A percentile compares a stretch with the other conserved stretches of the same genome.
Conservation (phyloP, 2,113 vertebrate genomes). For the Grantiella picta region DNA sequence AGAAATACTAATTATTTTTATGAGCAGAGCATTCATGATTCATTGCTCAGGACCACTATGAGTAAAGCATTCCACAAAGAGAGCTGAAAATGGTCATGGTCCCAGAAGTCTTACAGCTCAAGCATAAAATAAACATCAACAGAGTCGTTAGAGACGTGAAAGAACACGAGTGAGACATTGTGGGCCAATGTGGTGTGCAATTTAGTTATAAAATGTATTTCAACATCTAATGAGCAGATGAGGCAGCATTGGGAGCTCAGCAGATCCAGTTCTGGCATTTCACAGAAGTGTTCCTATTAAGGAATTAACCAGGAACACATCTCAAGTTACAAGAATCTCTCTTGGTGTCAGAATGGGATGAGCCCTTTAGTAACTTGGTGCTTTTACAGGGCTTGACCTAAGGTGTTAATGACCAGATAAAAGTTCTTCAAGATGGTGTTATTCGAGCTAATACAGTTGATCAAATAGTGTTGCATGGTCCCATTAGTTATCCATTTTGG, state of each 20-base stretch:
- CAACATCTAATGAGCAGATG: neutral
- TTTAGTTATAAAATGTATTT: neutral
- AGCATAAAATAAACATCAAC: neutral
- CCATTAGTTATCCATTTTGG: too few relatives aligned
- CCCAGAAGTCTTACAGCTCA: neutral
- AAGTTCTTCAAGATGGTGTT: neutral
- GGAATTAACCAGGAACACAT: neutral
- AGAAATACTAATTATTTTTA: neutral
- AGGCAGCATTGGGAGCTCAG: neutral
- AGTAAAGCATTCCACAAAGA: neutral
- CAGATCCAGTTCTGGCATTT: neutral
- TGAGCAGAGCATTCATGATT: neutral
- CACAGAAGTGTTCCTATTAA: neutral
- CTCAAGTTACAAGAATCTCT: neutral
- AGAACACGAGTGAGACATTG: neutral
- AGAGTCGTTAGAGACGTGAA: neutral
- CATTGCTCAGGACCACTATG: neutral
- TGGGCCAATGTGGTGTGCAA: neutral
- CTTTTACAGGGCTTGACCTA: neutral
- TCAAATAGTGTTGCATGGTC: neutral
- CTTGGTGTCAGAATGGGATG: neutral
- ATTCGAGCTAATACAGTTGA: neutral
- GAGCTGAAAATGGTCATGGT: neutral
- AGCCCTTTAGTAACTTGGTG: neutral
- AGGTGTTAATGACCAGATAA: neutral